Evolutionary conservation across 2,797 vertebrate species (phyloP), one percentile per base, ranked within the genome.

Genomic region (Propithecus perrieri): DNA sequence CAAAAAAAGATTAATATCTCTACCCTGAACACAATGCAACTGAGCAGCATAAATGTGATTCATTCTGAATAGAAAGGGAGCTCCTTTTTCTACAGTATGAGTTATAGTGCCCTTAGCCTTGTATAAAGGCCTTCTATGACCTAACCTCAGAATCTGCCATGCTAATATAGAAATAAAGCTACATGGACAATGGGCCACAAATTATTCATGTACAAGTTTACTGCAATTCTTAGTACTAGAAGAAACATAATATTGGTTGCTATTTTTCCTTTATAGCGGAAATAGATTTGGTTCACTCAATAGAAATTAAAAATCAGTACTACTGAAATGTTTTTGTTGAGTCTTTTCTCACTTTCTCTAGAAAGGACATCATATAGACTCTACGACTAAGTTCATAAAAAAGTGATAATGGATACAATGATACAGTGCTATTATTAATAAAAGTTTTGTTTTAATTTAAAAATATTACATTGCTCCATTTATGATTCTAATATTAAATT

Each of bases 401-500:
- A 43, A 28, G 10, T 80, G 7, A 28, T 71, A 22, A 69, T 5
- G 69, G 53, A 65, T 63, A 7, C 20, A n/a, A 72, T 75, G 53
- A 65, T 63, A 7, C 17, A n/a, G 67, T 84, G 30, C 5, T 55
- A 74, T 83, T 75, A 38, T 91, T 79, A 74, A 28, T 24, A 90
- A 75, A 61, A 67, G 59, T 74, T 15, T 85, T 89, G 43, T 18
- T 84, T 89, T 61, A 74, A 28, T 50, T 92, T 26, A 87, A 83
- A 83, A 74, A 55, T 83, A 53, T 71, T 33, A 74, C 8, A 84
- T 63, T 63, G 6, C 7, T 76, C 26, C 11, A 75, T 48, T 87
- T 80, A 59, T 43, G 10, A n/a, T 69, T 87, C 22, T 83, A 79
- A 81, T 94, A n/a, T 94, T 55, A 79, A 95, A 74, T 67, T 74